Base-by-base conservation (phyloP, 2,888 invertebrate genomes). In the Candidula unifasciata region DNA sequence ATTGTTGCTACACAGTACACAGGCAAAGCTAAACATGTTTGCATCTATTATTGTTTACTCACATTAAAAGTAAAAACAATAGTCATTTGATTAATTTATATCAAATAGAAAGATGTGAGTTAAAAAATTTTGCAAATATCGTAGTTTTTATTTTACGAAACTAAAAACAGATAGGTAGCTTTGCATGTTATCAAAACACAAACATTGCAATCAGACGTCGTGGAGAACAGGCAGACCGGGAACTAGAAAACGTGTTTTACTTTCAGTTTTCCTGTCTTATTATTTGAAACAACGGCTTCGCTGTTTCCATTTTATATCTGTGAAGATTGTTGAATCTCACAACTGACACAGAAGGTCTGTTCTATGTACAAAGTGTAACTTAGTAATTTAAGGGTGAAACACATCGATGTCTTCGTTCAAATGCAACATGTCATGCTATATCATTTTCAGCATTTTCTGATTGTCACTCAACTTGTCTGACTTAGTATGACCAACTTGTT, bases 181-280 rank as follows among this genome's bases (percentile, higher is more conserved):
- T 16, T 74, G 74, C 74, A 18, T 30, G 74, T 30, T 74, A 74
- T 30, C 74, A 74, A 52, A 74, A 74, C 44, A 74, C 44, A 74
- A 74, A 73, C 73, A 73, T 73, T 73, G 60, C 18, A 21, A 60
- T 3, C n/a, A 24, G 21, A 21, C 60, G 60, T 60, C 24, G 60
- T 18, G n/a, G 6, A 8, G 60, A 5, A 60, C 24, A 16, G 24
- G 18, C 21, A 21, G n/a, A 60, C 60, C 24, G n/a, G 21, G 3
- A 16, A 60, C 24, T 60, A 60, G 24, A n/a, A 24, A n/a, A 13
- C 24, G 21, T 21, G n/a, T 60, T 60, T 60, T n/a, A 60, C 6
- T 44, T 44, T 44, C 13, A 44, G 44, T 44, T 44, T 44, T 10
- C 6, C 44, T 13, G 44, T 44, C 44, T 44, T 44, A 44, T 44